Evolutionary conservation across 2,888 invertebrate species (phyloP).

Genomic region (Uloborus plumipes): DNA sequence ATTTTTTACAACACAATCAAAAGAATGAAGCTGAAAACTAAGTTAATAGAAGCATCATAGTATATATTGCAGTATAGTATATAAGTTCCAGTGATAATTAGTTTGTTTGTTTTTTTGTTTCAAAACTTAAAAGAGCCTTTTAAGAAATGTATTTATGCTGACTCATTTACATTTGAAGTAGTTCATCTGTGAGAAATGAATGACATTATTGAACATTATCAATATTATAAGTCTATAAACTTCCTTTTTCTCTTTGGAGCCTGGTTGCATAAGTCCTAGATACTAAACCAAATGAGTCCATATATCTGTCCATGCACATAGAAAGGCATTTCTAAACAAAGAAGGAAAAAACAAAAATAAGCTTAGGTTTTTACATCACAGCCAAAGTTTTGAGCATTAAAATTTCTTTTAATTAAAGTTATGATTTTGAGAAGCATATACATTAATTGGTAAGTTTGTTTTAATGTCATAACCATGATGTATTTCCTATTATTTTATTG

Average conservation of each 20-base stretch:
- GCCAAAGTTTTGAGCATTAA: too few relatives aligned
- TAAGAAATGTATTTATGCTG: neutral
- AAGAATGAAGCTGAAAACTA: too few relatives aligned
- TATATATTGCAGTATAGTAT: too few relatives aligned
- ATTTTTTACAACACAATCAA: too few relatives aligned
- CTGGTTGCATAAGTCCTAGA: constrained; percentile 89
- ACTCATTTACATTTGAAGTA: neutral
- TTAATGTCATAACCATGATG: too few relatives aligned
- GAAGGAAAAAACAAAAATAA: neutral
- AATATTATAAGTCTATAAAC: constrained; percentile 29
- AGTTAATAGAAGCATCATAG: too few relatives aligned
- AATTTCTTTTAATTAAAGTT: too few relatives aligned
- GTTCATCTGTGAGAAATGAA: neutral
- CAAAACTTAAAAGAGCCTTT: neutral
- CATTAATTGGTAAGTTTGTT: too few relatives aligned
- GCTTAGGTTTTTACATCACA: too few relatives aligned
- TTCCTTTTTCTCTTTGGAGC: constrained; percentile 81
- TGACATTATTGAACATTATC: neutral
- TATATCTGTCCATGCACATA: constrained; percentile 98
- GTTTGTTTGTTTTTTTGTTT: neutral
- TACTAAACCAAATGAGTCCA: constrained; percentile 95
- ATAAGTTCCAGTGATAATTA: too few relatives aligned
- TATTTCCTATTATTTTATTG: too few relatives aligned
- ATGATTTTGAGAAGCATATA: too few relatives aligned
- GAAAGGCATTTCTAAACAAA: constrained; percentile 90